Evolutionary conservation across 2,113 vertebrate genomes (phyloP), one percentile per base, ranked within the genome.

Genomic region (Apistogramma diplotaenia): DNA sequence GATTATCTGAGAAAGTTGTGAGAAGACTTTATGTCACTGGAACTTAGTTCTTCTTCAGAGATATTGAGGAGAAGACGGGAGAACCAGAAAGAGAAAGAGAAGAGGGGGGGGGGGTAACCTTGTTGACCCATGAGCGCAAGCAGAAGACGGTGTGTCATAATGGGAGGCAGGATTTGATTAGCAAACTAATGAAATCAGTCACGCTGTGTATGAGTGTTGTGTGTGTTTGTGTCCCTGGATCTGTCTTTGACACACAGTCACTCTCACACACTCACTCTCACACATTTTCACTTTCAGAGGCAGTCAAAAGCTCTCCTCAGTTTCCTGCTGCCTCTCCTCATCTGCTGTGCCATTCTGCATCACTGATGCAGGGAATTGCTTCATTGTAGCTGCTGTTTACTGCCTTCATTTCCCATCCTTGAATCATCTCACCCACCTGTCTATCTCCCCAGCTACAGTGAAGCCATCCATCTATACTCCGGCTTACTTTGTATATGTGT

Each of bases 321-420:
- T 56, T 72, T 88, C 76, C 78, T 78, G 73, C 78, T 83, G 67
- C 65, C 61, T 85, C 60, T 54, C 19, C 51, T 75, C 7, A 3
- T 78, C 71, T 58, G 54, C 80, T 59, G 61, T 81, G 70, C 62
- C 57, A 84, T 81, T 87, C 87, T 91, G 84, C 84, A 88, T 89
- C 93, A 92, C 61, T 88, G 86, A 79, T 88, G 85, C 80, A 2
- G 62, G 60, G 86, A 90, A 91, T 88, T 71, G 87, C 59, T 84
- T 90, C 25, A 86, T 84, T 83, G 78, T 85, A 89, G 58, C 51
- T 59, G 85, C 81, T 65, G 61, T 89, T 87, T 70, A 85, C 61
- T 7, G 19, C 74, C 61, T 78, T 87, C 29, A 60, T 85, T 88
- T 86, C 77, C 79, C 62, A 7, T 78, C 35, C 74, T 83, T 40